Evolutionary conservation across 2,888 invertebrate species (phyloP).

Genomic region (Panzeria rudis): DNA sequence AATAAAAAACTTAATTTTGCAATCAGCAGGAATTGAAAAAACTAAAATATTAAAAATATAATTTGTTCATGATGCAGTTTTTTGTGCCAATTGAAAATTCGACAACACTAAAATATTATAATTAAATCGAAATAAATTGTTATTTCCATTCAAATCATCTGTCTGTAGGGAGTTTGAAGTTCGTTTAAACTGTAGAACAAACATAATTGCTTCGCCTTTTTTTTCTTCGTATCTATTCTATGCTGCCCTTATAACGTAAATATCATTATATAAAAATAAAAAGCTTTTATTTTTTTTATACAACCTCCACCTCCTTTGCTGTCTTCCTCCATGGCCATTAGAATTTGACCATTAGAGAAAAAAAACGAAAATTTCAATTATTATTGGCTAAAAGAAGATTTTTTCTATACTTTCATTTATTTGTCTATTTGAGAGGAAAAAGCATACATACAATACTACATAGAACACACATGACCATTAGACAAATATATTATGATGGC

Average conservation of each 20-base stretch:
- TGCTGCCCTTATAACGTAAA: slow-evolving; percentile 66
- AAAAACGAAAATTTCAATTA: slow-evolving; percentile 67
- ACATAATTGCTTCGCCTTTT: slow-evolving; percentile 9
- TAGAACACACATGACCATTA: slow-evolving; percentile 59
- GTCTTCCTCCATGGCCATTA: slow-evolving; percentile 38
- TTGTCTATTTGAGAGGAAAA: slow-evolving; percentile 63
- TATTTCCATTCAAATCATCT: too few relatives aligned
- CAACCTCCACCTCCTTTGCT: not conserved
- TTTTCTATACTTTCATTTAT: slow-evolving; percentile 46
- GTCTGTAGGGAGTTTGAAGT: not conserved
- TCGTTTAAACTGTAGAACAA: slow-evolving; percentile 8
- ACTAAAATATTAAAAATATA: too few relatives aligned
- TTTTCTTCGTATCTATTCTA: slow-evolving; percentile 11
- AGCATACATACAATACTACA: slow-evolving; percentile 10
- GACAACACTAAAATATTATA: too few relatives aligned
- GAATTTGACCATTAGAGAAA: slow-evolving; percentile 63
- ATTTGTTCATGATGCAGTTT: too few relatives aligned
- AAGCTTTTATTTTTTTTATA: slow-evolving; percentile 61
- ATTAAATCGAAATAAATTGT: too few relatives aligned
- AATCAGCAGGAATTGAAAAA: too few relatives aligned
- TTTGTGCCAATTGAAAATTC: too few relatives aligned
- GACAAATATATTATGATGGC: slow-evolving; percentile 58
- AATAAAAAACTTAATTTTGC: too few relatives aligned
- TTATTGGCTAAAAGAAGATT: slow-evolving; percentile 69
- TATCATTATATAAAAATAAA: slow-evolving; percentile 69